Base-by-base conservation (phyloP, 2,113 vertebrate genomes). In the Tetrax tetrax region DNA sequence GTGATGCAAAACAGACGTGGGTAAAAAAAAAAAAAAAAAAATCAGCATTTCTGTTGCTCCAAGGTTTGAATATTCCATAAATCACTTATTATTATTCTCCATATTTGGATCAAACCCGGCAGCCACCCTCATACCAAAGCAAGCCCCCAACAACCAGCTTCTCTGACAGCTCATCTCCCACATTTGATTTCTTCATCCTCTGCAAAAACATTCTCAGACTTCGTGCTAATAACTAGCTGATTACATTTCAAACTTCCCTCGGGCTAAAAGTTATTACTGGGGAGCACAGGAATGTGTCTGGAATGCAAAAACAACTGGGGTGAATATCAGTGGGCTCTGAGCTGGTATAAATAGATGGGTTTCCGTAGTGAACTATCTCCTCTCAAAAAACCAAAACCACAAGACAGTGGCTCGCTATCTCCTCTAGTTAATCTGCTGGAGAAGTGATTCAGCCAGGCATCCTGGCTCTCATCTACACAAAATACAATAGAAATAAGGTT, bases 201-300 rank as follows among this genome's bases (percentile, higher is more conserved):
- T 90, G 76, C 57, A 93, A 90, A 96, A 95, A 90, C 95, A 96
- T 81, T 90, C 90, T 91, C 91, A 92, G 95, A 81, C 88, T 94
- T 92, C 4, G 21, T 68, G 88, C 88, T 95, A 93, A 92, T 92
- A 96, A 97, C 83, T 80, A 83, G 83, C 41, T 78, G 89, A 96
- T 96, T 96, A 93, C 90, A 93, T 96, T 96, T 94, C 95, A 95
- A 93, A 96, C 85, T 75, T 75, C 50, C 96, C 83, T 88, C 56
- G 1, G 85, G 96, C 93, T 89, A 61, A 21, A 90, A 94, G 79
- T 94, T 96, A 95, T 94, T 96, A 94, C 88, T 94, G 93, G 88
- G 76, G 85, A 96, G 68, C 51, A 85, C 68, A 96, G 92, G 93
- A 96, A 97, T 93, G 96, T 45, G 80, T 78, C 83, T 90, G 95